A percentile compares a stretch with the other conserved stretches of the same genome.
These are phyloP conservation scores for Coptotermes formosanus DNA, from an alignment of 1,140 invertebrate species.

Conservation along the genomic window DNA sequence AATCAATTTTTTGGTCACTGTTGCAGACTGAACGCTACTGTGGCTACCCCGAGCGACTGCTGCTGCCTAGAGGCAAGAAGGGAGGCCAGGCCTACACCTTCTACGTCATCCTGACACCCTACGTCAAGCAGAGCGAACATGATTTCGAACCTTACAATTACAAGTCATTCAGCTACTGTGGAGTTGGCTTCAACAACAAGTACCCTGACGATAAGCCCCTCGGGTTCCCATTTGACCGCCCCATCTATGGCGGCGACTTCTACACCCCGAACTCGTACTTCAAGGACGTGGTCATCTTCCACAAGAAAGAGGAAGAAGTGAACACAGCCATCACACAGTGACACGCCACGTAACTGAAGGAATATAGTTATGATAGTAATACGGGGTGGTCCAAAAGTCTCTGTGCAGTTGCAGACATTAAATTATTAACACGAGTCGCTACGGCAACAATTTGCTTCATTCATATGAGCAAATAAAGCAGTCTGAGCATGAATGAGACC, in stretches of 20 bases:
- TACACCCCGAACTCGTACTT: conserved; percentile 29
- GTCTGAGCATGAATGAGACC: no score
- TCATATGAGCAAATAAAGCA: no score
- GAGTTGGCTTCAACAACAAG: conserved; percentile 31
- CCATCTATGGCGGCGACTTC: conserved; percentile 30
- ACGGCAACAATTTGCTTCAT: no score
- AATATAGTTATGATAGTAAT: no score
- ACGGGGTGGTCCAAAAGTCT: no score
- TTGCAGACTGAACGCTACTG: conserved; percentile 44
- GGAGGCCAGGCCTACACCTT: conserved; percentile 64
- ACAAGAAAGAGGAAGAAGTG: conserved; percentile 34
- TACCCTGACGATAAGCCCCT: conserved; percentile 57
- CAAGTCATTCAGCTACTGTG: conserved; percentile 39
- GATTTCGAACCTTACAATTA: conserved; percentile 44
- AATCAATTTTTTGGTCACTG: conserved; percentile 41
- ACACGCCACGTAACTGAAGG: no score
- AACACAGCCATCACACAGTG: conserved; percentile 18
- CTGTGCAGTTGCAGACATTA: no score
- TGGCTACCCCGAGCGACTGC: conserved; percentile 60
- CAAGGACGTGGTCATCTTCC: conserved; percentile 36
- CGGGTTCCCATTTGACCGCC: conserved; percentile 67
- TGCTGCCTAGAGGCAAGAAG: conserved; percentile 65
- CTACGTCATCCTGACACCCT: conserved; percentile 49
- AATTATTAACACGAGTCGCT: no score
- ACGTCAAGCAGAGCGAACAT: conserved; percentile 41